Conservation (phyloP, 2,888 invertebrate species). For the Microctonus hyperodae region DNA sequence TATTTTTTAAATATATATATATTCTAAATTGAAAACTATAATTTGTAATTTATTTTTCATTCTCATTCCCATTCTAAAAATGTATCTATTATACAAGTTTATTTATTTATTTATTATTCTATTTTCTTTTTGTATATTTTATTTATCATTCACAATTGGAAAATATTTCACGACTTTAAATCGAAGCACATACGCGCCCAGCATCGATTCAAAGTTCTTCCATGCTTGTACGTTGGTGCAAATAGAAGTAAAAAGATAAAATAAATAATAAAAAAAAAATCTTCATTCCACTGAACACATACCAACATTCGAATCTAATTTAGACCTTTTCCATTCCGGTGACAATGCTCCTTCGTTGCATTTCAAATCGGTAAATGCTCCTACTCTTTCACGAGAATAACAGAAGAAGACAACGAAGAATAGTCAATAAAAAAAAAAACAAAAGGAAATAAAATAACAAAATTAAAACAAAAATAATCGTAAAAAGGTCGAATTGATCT, state of each 20-base stretch:
- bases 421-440: neutral
- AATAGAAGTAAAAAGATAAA: neutral
- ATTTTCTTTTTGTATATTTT: neutral
- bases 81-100: too few species aligned
- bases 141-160: neutral
- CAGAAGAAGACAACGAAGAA: neutral
- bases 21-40: too few species aligned
- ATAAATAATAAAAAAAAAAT: neutral
- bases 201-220: neutral
- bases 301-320: conserved; percentile 18
- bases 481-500: conserved; percentile 7
- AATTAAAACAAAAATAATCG: neutral
- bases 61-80: too few species aligned
- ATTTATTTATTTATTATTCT: neutral
- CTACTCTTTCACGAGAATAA: neutral
- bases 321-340: conserved; percentile 20
- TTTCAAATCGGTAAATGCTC: neutral
- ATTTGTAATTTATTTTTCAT: too few species aligned
- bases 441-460: conserved; percentile 4
- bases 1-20: too few species aligned
- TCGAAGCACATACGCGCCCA: neutral
- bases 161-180: neutral
- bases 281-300: neutral
- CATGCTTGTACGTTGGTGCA: neutral
- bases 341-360: conserved; percentile 3